Base-by-base conservation (phyloP, 2,888 invertebrate genomes). In the Agrotis clavis region DNA sequence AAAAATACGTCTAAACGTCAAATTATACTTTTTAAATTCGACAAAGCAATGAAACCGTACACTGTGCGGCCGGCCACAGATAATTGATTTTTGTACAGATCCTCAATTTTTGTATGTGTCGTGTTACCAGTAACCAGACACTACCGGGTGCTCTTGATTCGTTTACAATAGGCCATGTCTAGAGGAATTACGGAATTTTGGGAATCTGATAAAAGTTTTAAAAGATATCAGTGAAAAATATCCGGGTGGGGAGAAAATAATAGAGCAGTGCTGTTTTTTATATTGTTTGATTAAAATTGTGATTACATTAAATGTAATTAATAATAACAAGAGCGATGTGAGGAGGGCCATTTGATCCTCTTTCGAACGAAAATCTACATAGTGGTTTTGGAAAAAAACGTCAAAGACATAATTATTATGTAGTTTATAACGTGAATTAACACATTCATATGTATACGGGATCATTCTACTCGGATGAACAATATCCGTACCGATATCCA, bases 81-180 rank as follows among this genome's bases (percentile, higher is more conserved):
- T 86, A 86, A 83, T 86, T 86, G 84, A 82, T 83, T 85, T 84
- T 82, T 66, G 76, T 77, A 79, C 67, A 76, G 72, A 82, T 74
- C 72, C 79, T 77, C 74, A 73, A 75, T 64, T 74, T 85, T 77
- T 66, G 65, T 66, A 66, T 85, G 84, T 79, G 81, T 88, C 87
- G 76, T 82, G 71, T 88, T 85, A 80, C 87, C 87, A 60, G 87
- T 70, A 86, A 88, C 81, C 48, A 72, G 87, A 88, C 78, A 86
- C 87, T 74, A 70, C 80, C 83, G 85, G 85, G 83, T 84, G 85
- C 85, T 77, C 77, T 81, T 88, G 88, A 91, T 90, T 89, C 83
- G 79, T 77, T 78, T 69, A 91, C 91, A 92, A 92, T 88, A 82
- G 86, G 11, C 68, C 69, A 70, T 81, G 90, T 91, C 91, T 85